Percentiles rank a stretch among this genome's conserved stretches.
phyloP scores from a whole-genome alignment of 2,113 vertebrate genomes.

The Falcunculus frontatus region DNA sequence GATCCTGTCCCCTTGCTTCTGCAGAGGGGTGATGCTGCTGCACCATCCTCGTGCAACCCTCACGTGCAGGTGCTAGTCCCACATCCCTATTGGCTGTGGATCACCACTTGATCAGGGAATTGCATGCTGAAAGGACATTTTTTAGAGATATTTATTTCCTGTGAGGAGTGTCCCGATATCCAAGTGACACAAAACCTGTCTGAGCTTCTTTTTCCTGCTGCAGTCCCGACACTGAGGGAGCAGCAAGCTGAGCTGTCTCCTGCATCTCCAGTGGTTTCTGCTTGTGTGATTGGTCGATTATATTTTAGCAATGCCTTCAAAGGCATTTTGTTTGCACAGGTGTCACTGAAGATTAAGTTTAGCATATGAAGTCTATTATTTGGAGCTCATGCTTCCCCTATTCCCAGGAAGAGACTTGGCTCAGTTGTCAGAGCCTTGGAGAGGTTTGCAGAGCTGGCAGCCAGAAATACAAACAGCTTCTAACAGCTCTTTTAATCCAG shows the following conservation, averaged over 20 bases:
- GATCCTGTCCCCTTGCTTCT: background rate
- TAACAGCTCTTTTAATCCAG: conserved; percentile 9
- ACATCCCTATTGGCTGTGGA: fast-evolving
- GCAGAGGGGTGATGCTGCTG: fast-evolving
- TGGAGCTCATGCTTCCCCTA: background rate
- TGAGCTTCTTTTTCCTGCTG: background rate
- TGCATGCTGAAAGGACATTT: background rate
- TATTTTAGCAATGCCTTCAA: background rate
- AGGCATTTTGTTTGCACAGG: conserved; percentile 1
- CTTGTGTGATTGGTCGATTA: background rate
- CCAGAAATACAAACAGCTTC: conserved; percentile 7
- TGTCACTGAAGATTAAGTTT: conserved; percentile 18
- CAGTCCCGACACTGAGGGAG: background rate
- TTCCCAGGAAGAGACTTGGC: conserved; percentile 20
- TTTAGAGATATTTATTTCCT: background rate
- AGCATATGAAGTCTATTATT: conserved; percentile 5
- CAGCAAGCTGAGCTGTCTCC: background rate
- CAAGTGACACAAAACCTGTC: background rate
- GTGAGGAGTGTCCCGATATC: background rate
- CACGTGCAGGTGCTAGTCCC: fast-evolving
- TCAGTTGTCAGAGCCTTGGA: conserved; percentile 17
- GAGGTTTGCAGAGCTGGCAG: conserved; percentile 32
- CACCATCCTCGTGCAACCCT: fast-evolving
- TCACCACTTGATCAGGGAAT: background rate
- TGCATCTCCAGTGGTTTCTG: background rate